Base-by-base conservation (phyloP, 2,113 vertebrate genomes). In the Numida meleagris region DNA sequence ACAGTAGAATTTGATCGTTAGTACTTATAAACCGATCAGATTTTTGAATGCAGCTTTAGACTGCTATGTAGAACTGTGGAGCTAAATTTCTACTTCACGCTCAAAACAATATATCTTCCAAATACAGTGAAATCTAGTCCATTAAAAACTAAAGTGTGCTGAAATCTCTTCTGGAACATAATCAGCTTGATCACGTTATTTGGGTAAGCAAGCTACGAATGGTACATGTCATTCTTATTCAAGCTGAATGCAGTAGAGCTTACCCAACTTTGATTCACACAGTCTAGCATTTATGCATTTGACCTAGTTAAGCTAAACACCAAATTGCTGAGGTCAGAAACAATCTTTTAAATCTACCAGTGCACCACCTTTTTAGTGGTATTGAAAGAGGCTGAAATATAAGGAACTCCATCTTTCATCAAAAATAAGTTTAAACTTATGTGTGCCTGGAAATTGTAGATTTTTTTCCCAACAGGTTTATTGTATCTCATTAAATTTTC, bases 1-100 rank as follows among this genome's bases (percentile, higher is more conserved):
- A 91, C 89, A 91, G 75, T 87, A 95, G 96, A 97, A 98, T 96
- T 96, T 90, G 96, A 95, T 96, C 67, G 59, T 89, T 94, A 90
- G 93, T 80, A 95, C 83, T 80, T 83, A 89, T 72, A 96, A 97
- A 90, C 90, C 90, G 86, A 51, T 21, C 75, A 33, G 50, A 48
- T 92, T 97, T 96, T 82, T 96, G 91, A 96, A 96, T 94, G 86
- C 61, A 98, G 67, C 73, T 80, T 70, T 86, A 91, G 89, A 97
- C 96, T 94, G 34, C 90, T 94, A 90, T 82, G 93, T 90, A 70
- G 77, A 92, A 89, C 3, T 27, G 27, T 19, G 23, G 27, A 55
- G 2, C 45, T 83, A 84, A 77, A 77, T 82, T 79, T 92, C 53
- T 53, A 82, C 7, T 5, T 12, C 18, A 2, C 40, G 43, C 70